These are phyloP conservation scores for Deroplatys truncata DNA, from an alignment of 2,888 invertebrate species.

Conservation along the genomic window DNA sequence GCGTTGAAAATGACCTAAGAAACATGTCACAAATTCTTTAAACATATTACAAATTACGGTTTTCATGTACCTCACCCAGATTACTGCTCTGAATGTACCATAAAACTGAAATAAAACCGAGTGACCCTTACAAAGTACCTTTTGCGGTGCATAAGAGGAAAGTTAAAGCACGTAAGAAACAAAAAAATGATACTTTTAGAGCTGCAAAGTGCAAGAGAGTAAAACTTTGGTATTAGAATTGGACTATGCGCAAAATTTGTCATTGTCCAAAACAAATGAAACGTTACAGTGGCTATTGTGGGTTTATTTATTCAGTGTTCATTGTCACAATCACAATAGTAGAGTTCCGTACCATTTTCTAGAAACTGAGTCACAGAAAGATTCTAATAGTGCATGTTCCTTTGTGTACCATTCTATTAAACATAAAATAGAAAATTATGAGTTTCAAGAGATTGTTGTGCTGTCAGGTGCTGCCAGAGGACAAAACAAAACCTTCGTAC, in stretches of 20 bases:
- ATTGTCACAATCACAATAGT: background rate
- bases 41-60: background rate
- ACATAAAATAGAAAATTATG: background rate
- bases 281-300: no score
- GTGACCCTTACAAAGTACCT: background rate
- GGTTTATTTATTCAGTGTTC: background rate
- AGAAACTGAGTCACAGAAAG: background rate
- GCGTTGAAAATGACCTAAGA: background rate
- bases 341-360: background rate
- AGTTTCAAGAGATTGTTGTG: no score
- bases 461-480: background rate
- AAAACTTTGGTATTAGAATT: no score
- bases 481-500: no score
- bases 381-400: background rate
- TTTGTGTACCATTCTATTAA: background rate
- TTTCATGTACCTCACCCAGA: background rate
- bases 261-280: no score
- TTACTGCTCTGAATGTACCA: background rate
- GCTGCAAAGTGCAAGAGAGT: no score
- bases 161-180: background rate
- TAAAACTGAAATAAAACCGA: background rate
- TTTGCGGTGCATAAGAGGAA: background rate
- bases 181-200: no score
- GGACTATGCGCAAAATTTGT: no score
- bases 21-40: background rate